A percentile compares a stretch with the other conserved stretches of the same genome.
phyloP scores from a whole-genome alignment of 92 coral and sea anemone genomes.

The Diadumene lineata region DNA sequence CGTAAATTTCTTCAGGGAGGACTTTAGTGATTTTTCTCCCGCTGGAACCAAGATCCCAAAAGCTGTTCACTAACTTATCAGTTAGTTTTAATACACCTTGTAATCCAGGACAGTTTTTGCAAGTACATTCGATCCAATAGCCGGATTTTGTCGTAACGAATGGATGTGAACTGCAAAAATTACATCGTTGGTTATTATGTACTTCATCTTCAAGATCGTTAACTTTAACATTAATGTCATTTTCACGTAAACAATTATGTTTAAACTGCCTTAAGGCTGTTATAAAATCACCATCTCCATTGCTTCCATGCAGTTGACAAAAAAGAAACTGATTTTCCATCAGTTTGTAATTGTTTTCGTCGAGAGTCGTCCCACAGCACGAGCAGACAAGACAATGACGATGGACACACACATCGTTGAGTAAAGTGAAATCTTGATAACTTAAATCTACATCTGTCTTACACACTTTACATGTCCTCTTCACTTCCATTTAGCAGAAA shows the following conservation, averaged over 20 bases:
- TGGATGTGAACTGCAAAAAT: slow-evolving; percentile 53
- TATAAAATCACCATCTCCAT: slow-evolving; percentile 20
- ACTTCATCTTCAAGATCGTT: slow-evolving; percentile 7
- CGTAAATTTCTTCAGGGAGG: slow-evolving; percentile 76
- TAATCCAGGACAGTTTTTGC: slow-evolving; percentile 53
- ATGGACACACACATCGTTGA: slow-evolving; percentile 5
- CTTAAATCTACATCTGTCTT: not conserved
- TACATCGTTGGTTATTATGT: slow-evolving; percentile 16
- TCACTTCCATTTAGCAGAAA: not conserved
- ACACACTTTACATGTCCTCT: not conserved
- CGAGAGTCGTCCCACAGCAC: slow-evolving; percentile 9
- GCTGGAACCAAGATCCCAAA: slow-evolving; percentile 58
- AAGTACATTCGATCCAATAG: slow-evolving; percentile 69
- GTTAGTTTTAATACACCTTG: slow-evolving; percentile 24
- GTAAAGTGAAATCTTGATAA: not conserved
- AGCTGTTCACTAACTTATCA: slow-evolving; percentile 42
- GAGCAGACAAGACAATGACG: not conserved
- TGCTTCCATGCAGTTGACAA: slow-evolving; percentile 23
- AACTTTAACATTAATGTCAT: slow-evolving; percentile 5
- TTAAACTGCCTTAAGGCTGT: slow-evolving; percentile 45
- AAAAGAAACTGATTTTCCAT: slow-evolving; percentile 22
- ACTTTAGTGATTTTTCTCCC: slow-evolving; percentile 33
- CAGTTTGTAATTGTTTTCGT: slow-evolving; percentile 25
- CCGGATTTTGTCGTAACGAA: slow-evolving; percentile 49
- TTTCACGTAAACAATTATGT: slow-evolving; percentile 30